Evolutionary conservation across 2,797 vertebrate species (phyloP).

Genomic region (Enteromius anoplus): DNA sequence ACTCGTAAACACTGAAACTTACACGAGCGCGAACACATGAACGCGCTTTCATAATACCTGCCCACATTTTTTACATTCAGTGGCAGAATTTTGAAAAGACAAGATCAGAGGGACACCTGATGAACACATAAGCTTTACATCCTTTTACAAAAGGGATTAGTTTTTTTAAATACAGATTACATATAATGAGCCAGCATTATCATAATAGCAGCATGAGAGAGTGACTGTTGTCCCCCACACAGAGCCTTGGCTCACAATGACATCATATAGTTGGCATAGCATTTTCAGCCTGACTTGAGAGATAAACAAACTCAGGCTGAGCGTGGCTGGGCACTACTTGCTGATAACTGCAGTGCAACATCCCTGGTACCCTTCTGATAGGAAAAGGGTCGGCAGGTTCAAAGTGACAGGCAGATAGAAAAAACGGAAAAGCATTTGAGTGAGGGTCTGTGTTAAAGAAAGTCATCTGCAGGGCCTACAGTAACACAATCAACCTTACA

Average conservation of each 20-base stretch:
- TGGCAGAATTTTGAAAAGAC: background rate
- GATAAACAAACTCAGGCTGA: conserved; percentile 32
- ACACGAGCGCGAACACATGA: background rate
- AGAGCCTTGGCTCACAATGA: background rate
- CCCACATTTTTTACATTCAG: background rate
- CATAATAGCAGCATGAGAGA: background rate
- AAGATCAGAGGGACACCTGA: background rate
- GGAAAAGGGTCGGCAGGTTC: conserved; percentile 20
- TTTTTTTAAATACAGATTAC: background rate
- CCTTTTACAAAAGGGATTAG: background rate
- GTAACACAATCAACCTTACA: conserved; percentile 63
- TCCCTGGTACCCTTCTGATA: conserved; percentile 13
- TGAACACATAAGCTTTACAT: background rate
- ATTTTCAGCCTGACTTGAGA: conserved; percentile 25
- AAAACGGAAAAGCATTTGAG: conserved; percentile 4
- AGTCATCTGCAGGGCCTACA: conserved; percentile 1
- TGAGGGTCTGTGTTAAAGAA: background rate
- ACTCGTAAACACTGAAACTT: conserved; percentile 24
- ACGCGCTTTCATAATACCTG: background rate
- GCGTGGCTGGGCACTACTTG: background rate
- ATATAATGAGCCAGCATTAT: background rate
- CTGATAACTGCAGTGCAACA: conserved; percentile 25
- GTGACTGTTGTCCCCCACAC: background rate
- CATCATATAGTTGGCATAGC: conserved; percentile 19
- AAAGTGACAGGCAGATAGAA: background rate